Base-by-base conservation (phyloP, 2,797 vertebrate genomes). In the Phrynocephalus forsythii region DNA sequence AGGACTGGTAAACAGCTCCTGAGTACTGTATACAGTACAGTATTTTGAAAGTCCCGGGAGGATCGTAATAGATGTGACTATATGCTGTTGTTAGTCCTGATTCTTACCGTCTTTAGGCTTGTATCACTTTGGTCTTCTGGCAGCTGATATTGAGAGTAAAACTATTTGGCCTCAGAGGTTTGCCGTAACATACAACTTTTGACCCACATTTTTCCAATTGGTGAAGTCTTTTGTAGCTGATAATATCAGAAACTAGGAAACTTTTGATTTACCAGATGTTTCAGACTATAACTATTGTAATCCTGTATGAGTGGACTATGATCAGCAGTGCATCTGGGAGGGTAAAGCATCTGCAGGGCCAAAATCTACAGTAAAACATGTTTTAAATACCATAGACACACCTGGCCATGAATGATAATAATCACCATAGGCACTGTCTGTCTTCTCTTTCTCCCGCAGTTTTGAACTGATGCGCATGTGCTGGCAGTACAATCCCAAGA, bases 401-500 rank as follows among this genome's bases (percentile, higher is more conserved):
- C 28, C 24, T 9, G 9, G 2, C 69, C n/a, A 30, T 18, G 30
- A 26, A 38, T 73, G 16, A 73, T 73, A 38, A 73, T 73, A 33
- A 73, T 20, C 30, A 6, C 30, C 30, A 24, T 75, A 28, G 33
- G 20, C 73, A 44, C 52, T 6, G 8, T 11, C 3, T 80, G 1
- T 84, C 20, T 50, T 30, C 33, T 2, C 93, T 86, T 91, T 50
- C 95, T 86, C 79, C 9, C 24, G 4, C 95, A 99, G 99, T 95
- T 99, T 99, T 15, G 99, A 99, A 77, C 89, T 99, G 95, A 99
- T 99, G 99, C 97, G 98, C 88, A 98, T 99, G 98, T 99, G 99
- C 96, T 99, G 99, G 99, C 99, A 99, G 96, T 99, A 99, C 94
- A 99, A 99, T 90, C 99, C 98, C 1, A 99, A 98, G 94, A 99